A percentile compares a stretch with the other conserved stretches of the same genome.
These are phyloP conservation scores for Drosophila burlai DNA, from an alignment of 1,140 invertebrate genomes.

Conservation along the genomic window DNA sequence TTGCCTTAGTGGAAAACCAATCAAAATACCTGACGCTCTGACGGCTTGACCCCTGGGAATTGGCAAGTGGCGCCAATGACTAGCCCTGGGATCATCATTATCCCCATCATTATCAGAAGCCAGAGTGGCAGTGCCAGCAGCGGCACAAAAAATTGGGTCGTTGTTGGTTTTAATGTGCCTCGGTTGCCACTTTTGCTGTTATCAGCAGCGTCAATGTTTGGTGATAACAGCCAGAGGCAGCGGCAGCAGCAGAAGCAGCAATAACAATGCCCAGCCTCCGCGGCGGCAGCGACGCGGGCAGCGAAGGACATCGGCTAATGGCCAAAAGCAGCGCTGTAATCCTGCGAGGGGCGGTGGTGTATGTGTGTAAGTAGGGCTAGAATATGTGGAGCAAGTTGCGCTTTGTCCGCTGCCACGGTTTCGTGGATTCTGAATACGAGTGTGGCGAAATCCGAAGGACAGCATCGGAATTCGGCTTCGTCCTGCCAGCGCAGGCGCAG, in stretches of 20 bases:
- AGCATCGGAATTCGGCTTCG: conserved; percentile 49
- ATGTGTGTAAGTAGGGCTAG: conserved; percentile 80
- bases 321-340: conserved; percentile 66
- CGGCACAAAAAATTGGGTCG: conserved; percentile 69
- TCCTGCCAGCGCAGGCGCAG: conserved; percentile 45
- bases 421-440: conserved; percentile 24
- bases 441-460: conserved; percentile 17
- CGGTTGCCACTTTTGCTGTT: conserved; percentile 72
- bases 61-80: conserved; percentile 41
- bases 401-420: conserved; percentile 56
- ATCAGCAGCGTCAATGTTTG: conserved; percentile 69
- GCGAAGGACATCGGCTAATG: conserved; percentile 54
- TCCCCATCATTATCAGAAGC: conserved; percentile 32
- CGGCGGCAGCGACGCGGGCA: conserved; percentile 44
- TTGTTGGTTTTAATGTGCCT: conserved; percentile 66
- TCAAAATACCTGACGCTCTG: conserved; percentile 42
- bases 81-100: conserved; percentile 42
- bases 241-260: conserved; percentile 27
- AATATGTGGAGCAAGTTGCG: conserved; percentile 80
- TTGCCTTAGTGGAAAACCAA: conserved; percentile 43
- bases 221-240: conserved; percentile 70
- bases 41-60: conserved; percentile 41
- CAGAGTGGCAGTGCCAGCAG: conserved; percentile 8
- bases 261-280: conserved; percentile 55
- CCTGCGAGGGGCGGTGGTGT: conserved; percentile 36